Evolutionary conservation across 2,797 vertebrate species (phyloP).

Genomic region (Lepus oiostolus): DNA sequence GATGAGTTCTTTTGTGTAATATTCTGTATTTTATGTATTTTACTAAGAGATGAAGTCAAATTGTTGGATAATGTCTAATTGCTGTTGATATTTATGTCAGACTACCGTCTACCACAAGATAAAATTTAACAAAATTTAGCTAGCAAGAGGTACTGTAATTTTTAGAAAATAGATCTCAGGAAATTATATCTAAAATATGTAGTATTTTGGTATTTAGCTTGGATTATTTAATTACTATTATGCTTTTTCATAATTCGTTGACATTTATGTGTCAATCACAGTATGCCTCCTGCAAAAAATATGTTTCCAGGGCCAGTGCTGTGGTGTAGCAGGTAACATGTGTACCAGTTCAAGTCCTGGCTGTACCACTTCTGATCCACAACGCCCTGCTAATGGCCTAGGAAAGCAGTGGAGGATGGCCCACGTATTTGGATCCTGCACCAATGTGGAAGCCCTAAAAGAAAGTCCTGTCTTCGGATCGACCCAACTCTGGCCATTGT

Average conservation of each 20-base stretch:
- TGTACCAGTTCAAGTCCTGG: too few relatives aligned
- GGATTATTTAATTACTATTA: neutral
- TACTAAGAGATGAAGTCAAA: neutral
- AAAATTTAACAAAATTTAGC: neutral
- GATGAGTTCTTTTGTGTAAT: neutral
- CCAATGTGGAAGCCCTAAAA: too few relatives aligned
- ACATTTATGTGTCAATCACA: neutral
- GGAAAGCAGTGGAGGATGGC: too few relatives aligned
- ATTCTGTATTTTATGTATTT: neutral
- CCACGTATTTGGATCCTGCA: too few relatives aligned
- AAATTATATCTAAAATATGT: neutral
- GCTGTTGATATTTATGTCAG: neutral
- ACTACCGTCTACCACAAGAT: neutral
- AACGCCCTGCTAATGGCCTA: too few relatives aligned
- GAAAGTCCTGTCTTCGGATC: too few relatives aligned
- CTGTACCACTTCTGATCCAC: too few relatives aligned
- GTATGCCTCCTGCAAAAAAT: neutral
- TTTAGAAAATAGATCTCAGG: neutral
- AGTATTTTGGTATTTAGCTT: neutral
- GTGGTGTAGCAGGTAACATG: too few relatives aligned
- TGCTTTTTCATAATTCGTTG: neutral
- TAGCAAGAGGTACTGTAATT: neutral
- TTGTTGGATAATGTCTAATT: neutral
- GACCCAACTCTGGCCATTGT: too few relatives aligned
- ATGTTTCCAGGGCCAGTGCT: neutral